phyloP scores from a whole-genome alignment of 1,140 invertebrate species.

The Hermetia illucens region DNA sequence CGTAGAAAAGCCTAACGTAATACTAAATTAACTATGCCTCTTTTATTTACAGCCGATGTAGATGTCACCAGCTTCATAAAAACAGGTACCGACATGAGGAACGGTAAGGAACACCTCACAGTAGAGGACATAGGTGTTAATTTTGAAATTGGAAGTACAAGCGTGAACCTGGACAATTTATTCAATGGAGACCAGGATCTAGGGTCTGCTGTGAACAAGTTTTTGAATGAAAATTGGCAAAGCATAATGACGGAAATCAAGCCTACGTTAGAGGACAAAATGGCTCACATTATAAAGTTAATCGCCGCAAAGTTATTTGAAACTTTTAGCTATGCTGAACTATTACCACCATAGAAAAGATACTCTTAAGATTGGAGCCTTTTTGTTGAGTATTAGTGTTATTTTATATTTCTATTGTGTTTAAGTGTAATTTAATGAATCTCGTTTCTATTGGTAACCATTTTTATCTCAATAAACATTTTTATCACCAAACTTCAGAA shows the following conservation, averaged over 20 bases:
- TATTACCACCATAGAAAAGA: too few relatives aligned
- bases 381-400: too few relatives aligned
- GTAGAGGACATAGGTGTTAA: conserved; percentile 45
- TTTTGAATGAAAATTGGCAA: conserved; percentile 46
- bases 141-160: conserved; percentile 42
- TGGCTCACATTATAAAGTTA: conserved; percentile 37
- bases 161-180: conserved; percentile 47
- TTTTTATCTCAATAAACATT: too few relatives aligned
- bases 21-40: conserved; percentile 5
- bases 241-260: conserved; percentile 38
- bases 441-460: too few relatives aligned
- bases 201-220: conserved; percentile 42
- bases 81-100: conserved; percentile 36
- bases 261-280: conserved; percentile 37
- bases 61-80: conserved; percentile 40
- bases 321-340: conserved; percentile 21
- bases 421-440: too few relatives aligned
- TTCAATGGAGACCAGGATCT: conserved; percentile 53
- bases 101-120: conserved; percentile 32
- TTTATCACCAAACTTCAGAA: too few relatives aligned
- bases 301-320: conserved; percentile 37
- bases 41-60: conserved; percentile 41
- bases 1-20: not conserved
- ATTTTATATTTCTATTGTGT: too few relatives aligned
- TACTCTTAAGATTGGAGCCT: too few relatives aligned